Percentiles rank a stretch among this genome's conserved stretches.
Conservation (phyloP, 2,113 vertebrate species). For the Ahaetulla prasina region DNA sequence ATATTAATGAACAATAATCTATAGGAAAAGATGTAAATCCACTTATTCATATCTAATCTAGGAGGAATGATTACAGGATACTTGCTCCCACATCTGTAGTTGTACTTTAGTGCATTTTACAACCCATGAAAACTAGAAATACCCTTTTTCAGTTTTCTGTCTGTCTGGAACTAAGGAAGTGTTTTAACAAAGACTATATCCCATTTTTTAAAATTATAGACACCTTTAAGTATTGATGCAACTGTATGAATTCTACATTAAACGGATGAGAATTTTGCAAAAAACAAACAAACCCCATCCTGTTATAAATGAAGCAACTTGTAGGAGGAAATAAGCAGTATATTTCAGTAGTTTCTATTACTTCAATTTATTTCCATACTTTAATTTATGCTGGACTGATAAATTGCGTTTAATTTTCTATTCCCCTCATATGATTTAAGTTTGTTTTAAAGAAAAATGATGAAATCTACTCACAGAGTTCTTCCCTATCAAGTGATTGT, state of each 20-base stretch:
- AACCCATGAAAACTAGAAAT: background rate
- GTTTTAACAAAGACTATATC: background rate
- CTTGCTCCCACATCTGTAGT: background rate
- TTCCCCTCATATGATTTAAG: slow-evolving; percentile 1
- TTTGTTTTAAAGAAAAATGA: background rate
- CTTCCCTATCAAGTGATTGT: slow-evolving; percentile 94
- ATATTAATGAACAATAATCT: background rate
- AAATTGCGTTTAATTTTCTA: slow-evolving; percentile 20
- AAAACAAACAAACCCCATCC: background rate
- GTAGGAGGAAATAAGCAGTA: background rate
- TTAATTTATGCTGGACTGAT: background rate
- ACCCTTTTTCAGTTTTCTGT: background rate
- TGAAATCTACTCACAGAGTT: slow-evolving; percentile 83
- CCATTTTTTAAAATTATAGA: background rate
- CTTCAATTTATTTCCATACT: background rate
- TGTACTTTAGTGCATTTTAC: background rate
- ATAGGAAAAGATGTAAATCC: background rate
- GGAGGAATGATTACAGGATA: background rate
- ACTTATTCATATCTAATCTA: background rate
- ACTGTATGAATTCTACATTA: background rate
- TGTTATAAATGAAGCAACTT: background rate
- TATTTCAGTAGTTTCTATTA: background rate
- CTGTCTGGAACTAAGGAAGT: background rate
- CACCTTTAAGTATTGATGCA: background rate
- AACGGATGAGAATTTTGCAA: background rate